These are phyloP conservation scores for Ophonus ardosiacus DNA, from an alignment of 2,888 invertebrate genomes.

Conservation along the genomic window DNA sequence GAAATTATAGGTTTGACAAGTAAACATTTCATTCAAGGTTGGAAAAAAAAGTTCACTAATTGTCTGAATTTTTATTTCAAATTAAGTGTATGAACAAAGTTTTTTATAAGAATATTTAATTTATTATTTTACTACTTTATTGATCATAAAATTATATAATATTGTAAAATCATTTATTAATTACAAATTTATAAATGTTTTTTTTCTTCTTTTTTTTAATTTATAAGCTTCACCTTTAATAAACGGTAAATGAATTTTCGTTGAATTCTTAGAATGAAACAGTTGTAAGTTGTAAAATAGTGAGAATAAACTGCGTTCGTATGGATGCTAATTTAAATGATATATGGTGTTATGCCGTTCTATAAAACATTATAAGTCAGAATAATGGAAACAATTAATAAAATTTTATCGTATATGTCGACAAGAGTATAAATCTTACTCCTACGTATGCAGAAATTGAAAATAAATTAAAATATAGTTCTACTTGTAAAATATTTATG, in stretches of 20 bases:
- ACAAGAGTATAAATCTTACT: neutral
- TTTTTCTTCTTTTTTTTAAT: neutral
- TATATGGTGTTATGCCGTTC: conserved; percentile 5
- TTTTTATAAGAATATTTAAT: too few relatives aligned
- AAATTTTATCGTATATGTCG: conserved; percentile 16
- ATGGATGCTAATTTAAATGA: conserved; percentile 3
- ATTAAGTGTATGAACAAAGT: too few relatives aligned
- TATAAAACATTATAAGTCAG: neutral
- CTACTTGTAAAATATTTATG: too few relatives aligned
- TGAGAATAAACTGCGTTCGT: neutral
- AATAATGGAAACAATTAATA: conserved; percentile 25
- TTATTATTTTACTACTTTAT: neutral
- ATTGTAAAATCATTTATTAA: neutral
- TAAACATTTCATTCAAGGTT: too few relatives aligned
- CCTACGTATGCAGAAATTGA: neutral
- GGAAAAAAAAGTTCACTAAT: too few relatives aligned
- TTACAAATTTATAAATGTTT: neutral
- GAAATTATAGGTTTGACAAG: too few relatives aligned
- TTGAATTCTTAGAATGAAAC: neutral
- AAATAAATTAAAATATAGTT: neutral
- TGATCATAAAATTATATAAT: neutral
- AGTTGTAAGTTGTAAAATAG: neutral
- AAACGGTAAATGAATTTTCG: neutral
- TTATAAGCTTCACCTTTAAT: neutral
- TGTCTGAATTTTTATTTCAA: too few relatives aligned